Conservation (phyloP, 2,797 vertebrate species). For the Lophotriccus pileatus region DNA sequence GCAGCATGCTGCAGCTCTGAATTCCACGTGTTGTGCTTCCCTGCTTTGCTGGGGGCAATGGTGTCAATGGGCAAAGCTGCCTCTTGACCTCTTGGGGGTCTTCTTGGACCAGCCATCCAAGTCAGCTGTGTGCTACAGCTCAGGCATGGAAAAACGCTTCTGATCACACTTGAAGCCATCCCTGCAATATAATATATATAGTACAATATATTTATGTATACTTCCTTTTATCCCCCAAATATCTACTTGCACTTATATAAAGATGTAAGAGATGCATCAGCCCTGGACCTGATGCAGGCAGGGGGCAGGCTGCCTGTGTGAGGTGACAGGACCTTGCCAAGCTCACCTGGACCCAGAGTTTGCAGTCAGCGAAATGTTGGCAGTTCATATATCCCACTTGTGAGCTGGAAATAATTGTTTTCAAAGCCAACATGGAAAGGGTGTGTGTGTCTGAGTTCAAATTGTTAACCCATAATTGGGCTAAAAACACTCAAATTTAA, state of each 20-base stretch:
- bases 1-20: neutral
- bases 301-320: rapidly evolving
- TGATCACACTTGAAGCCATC: neutral
- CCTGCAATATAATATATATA: neutral
- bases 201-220: neutral
- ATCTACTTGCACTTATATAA: neutral
- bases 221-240: neutral
- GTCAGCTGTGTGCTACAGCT: neutral
- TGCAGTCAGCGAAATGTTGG: neutral
- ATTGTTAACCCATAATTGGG: neutral
- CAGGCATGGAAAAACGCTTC: neutral
- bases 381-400: neutral
- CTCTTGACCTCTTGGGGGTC: neutral
- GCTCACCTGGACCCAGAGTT: rapidly evolving
- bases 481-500: conserved; percentile 10
- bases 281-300: neutral
- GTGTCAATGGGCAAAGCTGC: rapidly evolving
- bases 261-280: neutral
- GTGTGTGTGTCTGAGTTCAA: neutral
- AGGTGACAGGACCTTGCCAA: neutral
- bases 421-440: neutral
- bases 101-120: neutral
- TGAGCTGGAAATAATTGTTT: neutral
- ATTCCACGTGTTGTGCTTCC: rapidly evolving
- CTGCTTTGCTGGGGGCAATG: neutral